Conservation (phyloP, 2,797 vertebrate genomes). For the Sebastes matsubarae region DNA sequence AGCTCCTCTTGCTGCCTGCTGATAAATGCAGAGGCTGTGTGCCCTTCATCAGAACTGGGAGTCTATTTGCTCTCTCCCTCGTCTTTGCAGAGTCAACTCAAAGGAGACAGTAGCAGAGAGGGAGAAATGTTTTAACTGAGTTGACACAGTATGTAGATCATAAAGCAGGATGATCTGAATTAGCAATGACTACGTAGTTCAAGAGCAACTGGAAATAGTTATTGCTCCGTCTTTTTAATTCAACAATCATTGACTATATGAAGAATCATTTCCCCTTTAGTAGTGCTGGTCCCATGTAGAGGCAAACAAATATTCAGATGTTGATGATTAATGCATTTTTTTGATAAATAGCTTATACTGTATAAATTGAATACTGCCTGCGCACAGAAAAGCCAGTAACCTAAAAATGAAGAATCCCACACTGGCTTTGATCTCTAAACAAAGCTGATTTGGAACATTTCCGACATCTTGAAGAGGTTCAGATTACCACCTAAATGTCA, state of each 20-base stretch:
- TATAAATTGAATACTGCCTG: not conserved
- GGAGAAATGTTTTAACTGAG: conserved; percentile 13
- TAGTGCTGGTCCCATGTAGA: not conserved
- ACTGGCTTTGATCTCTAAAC: not conserved
- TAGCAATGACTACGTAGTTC: not conserved
- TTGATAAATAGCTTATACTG: not conserved
- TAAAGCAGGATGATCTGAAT: not conserved
- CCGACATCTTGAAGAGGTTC: not conserved
- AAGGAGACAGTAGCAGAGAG: not conserved
- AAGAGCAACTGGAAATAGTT: not conserved
- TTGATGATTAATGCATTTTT: not conserved
- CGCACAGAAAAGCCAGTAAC: not conserved
- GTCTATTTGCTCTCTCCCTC: conserved; percentile 2
- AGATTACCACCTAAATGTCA: not conserved
- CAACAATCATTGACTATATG: not conserved
- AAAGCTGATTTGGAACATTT: not conserved
- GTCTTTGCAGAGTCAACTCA: not conserved
- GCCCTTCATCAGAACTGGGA: conserved; percentile 12
- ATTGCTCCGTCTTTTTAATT: not conserved
- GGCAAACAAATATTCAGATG: not conserved
- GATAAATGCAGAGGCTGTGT: conserved; percentile 18
- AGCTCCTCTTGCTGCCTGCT: conserved; percentile 8
- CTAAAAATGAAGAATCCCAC: not conserved
- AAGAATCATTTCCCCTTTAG: not conserved
- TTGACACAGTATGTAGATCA: conserved; percentile 10